These are phyloP conservation scores for Thalassophryne amazonica DNA, from an alignment of 2,797 vertebrate species.

Conservation along the genomic window DNA sequence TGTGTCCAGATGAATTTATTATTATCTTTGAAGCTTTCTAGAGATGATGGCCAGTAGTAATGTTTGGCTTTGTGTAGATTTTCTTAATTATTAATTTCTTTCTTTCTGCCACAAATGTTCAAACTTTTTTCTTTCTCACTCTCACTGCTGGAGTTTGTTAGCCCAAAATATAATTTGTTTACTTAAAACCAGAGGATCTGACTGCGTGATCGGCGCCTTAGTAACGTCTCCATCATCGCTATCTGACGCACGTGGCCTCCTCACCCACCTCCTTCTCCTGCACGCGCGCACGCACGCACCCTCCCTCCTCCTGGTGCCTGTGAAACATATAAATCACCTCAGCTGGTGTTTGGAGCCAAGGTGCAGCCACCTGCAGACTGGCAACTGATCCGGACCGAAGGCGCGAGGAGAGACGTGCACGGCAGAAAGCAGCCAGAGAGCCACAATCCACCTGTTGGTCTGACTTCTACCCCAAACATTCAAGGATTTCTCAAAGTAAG, in stretches of 20 bases:
- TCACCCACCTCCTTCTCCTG: constrained; percentile 21
- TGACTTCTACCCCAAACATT: constrained; percentile 10
- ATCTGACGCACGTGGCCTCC: constrained; percentile 54
- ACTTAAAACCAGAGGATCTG: constrained; percentile 24
- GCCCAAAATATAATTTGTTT: constrained; percentile 53
- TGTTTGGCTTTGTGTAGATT: no score
- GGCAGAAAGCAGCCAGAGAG: background rate
- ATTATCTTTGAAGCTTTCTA: no score
- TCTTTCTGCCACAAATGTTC: no score
- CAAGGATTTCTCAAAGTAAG: constrained; percentile 52
- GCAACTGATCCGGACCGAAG: background rate
- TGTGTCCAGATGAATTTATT: background rate
- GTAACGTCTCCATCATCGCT: constrained; percentile 50
- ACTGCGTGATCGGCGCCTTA: constrained; percentile 25
- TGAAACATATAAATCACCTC: constrained; percentile 59
- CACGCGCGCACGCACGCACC: background rate
- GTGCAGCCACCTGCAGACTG: constrained; percentile 18
- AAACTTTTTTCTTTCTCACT: background rate
- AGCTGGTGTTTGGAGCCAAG: constrained; percentile 24
- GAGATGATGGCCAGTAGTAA: no score
- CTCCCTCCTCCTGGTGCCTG: constrained; percentile 37
- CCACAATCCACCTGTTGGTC: constrained; percentile 21
- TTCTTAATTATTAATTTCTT: no score
- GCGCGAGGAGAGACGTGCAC: background rate
- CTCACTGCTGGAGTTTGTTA: constrained; percentile 2